Evolutionary conservation across 2,113 vertebrate genomes (phyloP), one percentile per base, ranked within the genome.

Genomic region (Brachyhypopomus occidentalis): DNA sequence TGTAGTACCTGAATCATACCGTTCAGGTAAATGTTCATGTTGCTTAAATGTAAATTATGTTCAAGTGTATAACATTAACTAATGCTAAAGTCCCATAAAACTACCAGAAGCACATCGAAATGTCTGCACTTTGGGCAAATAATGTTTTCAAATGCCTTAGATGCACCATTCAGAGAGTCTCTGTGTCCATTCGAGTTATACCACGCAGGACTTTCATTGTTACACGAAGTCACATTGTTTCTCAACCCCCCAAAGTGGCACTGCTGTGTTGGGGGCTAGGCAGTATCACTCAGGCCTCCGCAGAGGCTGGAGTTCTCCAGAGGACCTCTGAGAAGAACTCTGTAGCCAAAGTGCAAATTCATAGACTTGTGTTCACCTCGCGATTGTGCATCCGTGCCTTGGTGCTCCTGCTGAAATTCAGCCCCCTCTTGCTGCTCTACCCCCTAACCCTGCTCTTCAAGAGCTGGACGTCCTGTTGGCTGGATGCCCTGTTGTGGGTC

Each of bases 371-470:
- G 0, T 92, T 95, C 72, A 60, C 81, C 17, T 23, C 96, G 0
- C 92, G 92, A 0, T 63, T 97, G 3, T 87, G 92, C 1, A 34
- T 96, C 0, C 93, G 96, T 4, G 94, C 95, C 0, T 90, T 95
- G 38, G 86, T 92, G 17, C 92, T 99, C 14, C 48, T 96, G 62
- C 86, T 95, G 55, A 97, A 95, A 52, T 98, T 98, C 66, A 90
- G 93, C 2, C 97, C 97, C 0, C 90, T 98, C 19, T 84, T 99
- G 4, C 86, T 96, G 27, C 89, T 97, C 0, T 96, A 91, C 71
- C 96, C 97, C 0, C 58, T 97, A 85, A 91, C 91, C 74, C 89
- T 95, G 60, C 38, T 96, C 34, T 95, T 94, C 19, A 83, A 90
- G 0, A 45, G 87, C 36, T 86, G 92, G 79, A 85, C 86, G 0